Base-by-base conservation (phyloP, 1,140 invertebrate species). In the Psix sp. region DNA sequence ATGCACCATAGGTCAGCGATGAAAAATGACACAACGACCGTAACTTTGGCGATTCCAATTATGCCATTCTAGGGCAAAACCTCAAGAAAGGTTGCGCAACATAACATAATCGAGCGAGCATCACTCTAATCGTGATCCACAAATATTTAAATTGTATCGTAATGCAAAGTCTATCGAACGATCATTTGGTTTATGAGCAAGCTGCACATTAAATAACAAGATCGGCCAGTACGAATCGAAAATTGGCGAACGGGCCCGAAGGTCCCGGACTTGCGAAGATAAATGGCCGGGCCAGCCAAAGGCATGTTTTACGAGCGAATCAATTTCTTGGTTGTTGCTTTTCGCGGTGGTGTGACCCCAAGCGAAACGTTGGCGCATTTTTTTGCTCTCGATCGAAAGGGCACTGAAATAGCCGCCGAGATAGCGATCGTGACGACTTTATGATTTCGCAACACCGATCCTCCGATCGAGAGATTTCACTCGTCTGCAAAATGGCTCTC, bases 351-450 rank as follows among this genome's bases (percentile, higher is more conserved):
- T 21, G 10, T 63, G 45, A 57, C 29, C 51, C 15, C 11, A 24
- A n/a, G n/a, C n/a, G n/a, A n/a, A n/a, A n/a, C n/a, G n/a, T 43
- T 24, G 39, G 29, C 40, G n/a, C 17, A 48, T 71, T 62, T 72
- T 57, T 56, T 36, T 38, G 6, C 0, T 5, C 15, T n/a, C 26
- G n/a, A 29, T 24, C 2, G 26, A 7, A 29, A 15, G 9, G 21
- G 31, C 14, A 56, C 18, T 52, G 36, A 54, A 59, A 59, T 59
- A 36, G 26, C 21, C 15, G 1, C 11, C 0, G 14, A 72, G 57
- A 63, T 72, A 63, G 9, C 26, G 29, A 72, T 63, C 59, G 35
- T 71, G 66, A 70, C 66, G 66, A 70, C 66, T 70, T 59, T 70
- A 70, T 70, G 56, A 70, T 54, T 60, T 54, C 56, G 66, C 48